Evolutionary conservation across 2,797 vertebrate species (phyloP), one percentile per base, ranked within the genome.

Genomic region (Brachyrhaphis roseni): DNA sequence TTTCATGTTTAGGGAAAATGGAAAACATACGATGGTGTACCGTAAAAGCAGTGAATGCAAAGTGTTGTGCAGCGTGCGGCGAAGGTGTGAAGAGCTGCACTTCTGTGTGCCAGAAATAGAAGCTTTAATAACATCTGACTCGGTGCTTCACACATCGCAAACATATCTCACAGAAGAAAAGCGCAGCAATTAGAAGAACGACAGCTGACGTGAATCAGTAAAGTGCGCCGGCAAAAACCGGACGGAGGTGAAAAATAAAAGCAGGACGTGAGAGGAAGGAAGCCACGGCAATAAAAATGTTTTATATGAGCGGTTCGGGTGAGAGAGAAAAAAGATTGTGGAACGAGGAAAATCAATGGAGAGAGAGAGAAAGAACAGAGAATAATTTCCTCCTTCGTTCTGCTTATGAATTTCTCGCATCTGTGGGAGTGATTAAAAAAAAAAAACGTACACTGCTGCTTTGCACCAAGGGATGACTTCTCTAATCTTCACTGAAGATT

Each of bases 191-290:
- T 85, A 87, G 47, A 84, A 76, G 59, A 77, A 87, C 78, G 81
- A 70, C 78, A 53, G 62, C 76, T 49, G 83, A 43, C 81, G 86
- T 85, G 82, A 87, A 90, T 88, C 84, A 90, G 80, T 81, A 84
- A 8, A 36, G 75, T 87, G 85, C 86, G 18, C 87, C 82, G 84
- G n/a, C 28, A 36, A 16, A 82, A 59, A 59, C 28, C 66, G 79
- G 82, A 86, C 45, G 68, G 64, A 76, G 62, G 51, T 0, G 18
- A 55, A 49, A 76, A 83, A 77, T 31, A 49, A 85, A 85, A 79
- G 74, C 71, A 85, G 59, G 45, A 80, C 72, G 39, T 75, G 74
- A 84, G 53, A 81, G 39, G 75, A 75, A 53, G 41, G 80, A 78
- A 84, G 72, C 23, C 70, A 80, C 83, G 45, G 86, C 78, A 78